phyloP scores from a whole-genome alignment of 2,888 invertebrate genomes.

The Malacosoma neustria region DNA sequence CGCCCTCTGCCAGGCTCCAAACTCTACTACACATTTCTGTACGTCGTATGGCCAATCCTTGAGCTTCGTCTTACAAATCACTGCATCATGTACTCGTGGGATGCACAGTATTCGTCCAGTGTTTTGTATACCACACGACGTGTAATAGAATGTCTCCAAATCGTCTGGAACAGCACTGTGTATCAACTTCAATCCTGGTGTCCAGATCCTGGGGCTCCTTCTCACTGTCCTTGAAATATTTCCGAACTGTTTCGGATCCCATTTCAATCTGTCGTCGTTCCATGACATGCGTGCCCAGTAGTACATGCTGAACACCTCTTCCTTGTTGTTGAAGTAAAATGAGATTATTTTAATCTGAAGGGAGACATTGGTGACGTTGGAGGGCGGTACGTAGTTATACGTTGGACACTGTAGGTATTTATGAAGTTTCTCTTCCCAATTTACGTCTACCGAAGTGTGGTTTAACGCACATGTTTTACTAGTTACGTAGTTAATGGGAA shows the following conservation, averaged over 20 bases:
- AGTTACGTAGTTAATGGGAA: background rate
- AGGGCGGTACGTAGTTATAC: background rate
- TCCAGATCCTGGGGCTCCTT: constrained; percentile 14
- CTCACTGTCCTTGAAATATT: constrained; percentile 9
- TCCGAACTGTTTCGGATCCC: constrained; percentile 18
- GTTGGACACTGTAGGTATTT: constrained; percentile 1
- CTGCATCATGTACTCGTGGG: background rate
- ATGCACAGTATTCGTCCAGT: constrained; percentile 10
- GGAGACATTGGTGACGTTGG: background rate
- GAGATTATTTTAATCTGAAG: background rate
- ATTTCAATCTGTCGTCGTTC: constrained; percentile 19
- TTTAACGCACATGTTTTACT: background rate
- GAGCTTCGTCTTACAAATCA: constrained; percentile 13
- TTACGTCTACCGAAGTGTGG: constrained; percentile 1
- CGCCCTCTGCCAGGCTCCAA: constrained; percentile 8
- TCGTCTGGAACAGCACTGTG: constrained; percentile 1
- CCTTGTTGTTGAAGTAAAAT: constrained; percentile 2
- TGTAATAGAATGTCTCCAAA: constrained; percentile 1
- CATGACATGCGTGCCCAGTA: constrained; percentile 8
- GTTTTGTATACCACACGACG: constrained; percentile 8
- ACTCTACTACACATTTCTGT: constrained; percentile 18
- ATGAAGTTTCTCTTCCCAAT: constrained; percentile 6
- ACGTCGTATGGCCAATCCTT: constrained; percentile 24
- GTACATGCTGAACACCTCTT: background rate
- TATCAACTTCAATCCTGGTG: constrained; percentile 9